Evolutionary conservation across 2,113 vertebrate species (phyloP).

Genomic region (Tenebrosternarchus preto): DNA sequence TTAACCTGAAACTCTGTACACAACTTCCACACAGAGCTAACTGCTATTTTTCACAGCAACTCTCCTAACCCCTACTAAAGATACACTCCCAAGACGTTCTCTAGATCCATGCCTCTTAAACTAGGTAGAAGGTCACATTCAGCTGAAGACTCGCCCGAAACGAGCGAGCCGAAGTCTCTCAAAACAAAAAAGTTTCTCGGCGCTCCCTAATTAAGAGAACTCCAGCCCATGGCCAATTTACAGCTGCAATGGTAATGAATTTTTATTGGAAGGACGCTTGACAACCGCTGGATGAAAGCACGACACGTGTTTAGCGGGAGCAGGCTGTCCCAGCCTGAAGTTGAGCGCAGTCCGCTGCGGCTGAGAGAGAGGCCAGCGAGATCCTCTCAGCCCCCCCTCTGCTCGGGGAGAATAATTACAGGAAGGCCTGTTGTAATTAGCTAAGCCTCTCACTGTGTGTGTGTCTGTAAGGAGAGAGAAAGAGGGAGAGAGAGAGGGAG

Average conservation of each 20-base stretch:
- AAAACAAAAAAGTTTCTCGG: conserved; percentile 23
- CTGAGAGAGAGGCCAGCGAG: conserved; percentile 33
- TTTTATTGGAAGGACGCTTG: conserved; percentile 36
- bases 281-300: conserved; percentile 44
- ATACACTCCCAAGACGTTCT: conserved; percentile 30
- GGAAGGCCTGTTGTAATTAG: conserved; percentile 55
- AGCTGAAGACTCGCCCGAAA: neutral
- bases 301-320: conserved; percentile 26
- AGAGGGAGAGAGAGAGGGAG: too few species aligned
- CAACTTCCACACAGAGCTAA: conserved; percentile 27
- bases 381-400: conserved; percentile 32
- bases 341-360: conserved; percentile 37
- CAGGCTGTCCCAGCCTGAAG: conserved; percentile 30
- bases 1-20: conserved; percentile 66
- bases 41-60: conserved; percentile 20
- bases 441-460: conserved; percentile 52
- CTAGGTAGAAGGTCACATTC: neutral
- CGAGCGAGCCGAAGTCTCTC: neutral
- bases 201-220: conserved; percentile 25
- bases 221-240: conserved; percentile 29
- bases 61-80: conserved; percentile 32
- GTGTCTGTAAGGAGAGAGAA: conserved; percentile 44
- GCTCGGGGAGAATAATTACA: conserved; percentile 57
- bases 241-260: conserved; percentile 31
- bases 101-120: conserved; percentile 9